These are phyloP conservation scores for Oscheius sp. DNA, from an alignment of 2,888 invertebrate species.

Conservation along the genomic window DNA sequence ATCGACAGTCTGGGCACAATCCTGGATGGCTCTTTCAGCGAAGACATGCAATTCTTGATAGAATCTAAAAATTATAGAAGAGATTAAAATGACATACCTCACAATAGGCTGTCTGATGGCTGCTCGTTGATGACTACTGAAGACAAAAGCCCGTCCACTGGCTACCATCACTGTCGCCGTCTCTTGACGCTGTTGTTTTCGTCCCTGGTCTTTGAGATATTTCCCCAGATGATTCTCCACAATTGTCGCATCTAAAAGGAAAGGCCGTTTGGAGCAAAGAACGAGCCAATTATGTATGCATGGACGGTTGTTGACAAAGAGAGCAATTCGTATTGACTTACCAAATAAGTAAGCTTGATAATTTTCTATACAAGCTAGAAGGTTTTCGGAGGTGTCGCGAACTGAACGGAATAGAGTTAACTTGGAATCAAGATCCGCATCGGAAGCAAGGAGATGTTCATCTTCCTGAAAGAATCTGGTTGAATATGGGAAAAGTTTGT, in stretches of 20 bases:
- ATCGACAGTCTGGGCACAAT: constrained; percentile 87
- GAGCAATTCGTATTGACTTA: constrained; percentile 70
- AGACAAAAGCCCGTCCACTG: constrained; percentile 45
- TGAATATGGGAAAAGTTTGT: too few species aligned
- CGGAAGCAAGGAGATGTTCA: constrained; percentile 92
- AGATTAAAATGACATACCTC: constrained; percentile 21
- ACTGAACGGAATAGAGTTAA: constrained; percentile 77
- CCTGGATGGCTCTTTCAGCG: constrained; percentile 88
- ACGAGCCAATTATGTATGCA: neutral
- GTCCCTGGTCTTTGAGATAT: constrained; percentile 91
- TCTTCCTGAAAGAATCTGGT: constrained; percentile 85
- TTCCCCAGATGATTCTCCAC: constrained; percentile 93
- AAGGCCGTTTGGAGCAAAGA: neutral
- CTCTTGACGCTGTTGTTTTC: constrained; percentile 82
- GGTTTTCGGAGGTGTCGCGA: constrained; percentile 72
- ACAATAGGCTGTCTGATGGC: constrained; percentile 35
- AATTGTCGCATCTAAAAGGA: constrained; percentile 82
- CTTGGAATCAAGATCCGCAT: constrained; percentile 95
- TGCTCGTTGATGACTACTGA: constrained; percentile 48
- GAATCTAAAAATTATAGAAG: constrained; percentile 72
- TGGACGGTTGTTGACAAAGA: neutral
- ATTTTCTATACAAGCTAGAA: constrained; percentile 72
- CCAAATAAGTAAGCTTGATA: constrained; percentile 87
- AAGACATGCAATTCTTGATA: constrained; percentile 93
- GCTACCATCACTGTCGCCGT: constrained; percentile 46